These are phyloP conservation scores for Galago senegalensis DNA, from an alignment of 2,797 vertebrate genomes.

Conservation along the genomic window DNA sequence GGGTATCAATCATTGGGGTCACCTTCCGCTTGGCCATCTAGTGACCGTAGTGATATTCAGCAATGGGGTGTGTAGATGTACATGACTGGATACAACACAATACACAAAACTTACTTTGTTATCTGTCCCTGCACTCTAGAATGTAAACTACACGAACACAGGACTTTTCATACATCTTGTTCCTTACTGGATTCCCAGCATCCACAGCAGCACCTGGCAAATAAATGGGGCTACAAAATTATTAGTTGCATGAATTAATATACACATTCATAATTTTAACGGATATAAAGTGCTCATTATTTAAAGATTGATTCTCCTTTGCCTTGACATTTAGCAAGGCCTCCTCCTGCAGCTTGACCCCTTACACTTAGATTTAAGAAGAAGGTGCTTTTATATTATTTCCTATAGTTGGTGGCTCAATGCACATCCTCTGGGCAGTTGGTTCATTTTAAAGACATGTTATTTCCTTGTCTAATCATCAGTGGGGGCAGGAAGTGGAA, in stretches of 20 bases:
- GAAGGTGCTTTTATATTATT: not conserved
- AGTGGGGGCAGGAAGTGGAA: not conserved
- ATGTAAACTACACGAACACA: not conserved
- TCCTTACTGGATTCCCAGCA: not conserved
- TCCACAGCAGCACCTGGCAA: not conserved
- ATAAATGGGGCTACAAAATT: not conserved
- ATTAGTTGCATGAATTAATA: not conserved
- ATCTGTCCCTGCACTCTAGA: not conserved
- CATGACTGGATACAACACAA: not conserved
- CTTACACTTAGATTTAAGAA: conserved; percentile 12
- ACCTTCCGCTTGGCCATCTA: too few relatives aligned
- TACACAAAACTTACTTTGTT: not conserved
- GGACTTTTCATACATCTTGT: not conserved
- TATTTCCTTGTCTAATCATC: conserved; percentile 13
- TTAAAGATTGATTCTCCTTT: not conserved
- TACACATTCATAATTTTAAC: conserved; percentile 5
- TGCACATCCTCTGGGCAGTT: not conserved
- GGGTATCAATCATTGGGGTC: too few relatives aligned
- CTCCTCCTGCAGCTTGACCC: not conserved
- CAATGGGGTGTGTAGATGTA: not conserved
- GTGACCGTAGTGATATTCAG: too few relatives aligned
- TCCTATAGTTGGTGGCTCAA: not conserved
- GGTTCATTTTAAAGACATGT: not conserved
- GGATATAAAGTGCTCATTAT: not conserved
- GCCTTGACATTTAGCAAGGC: not conserved